A percentile compares a stretch with the other conserved stretches of the same genome.
phyloP scores from a whole-genome alignment of 2,888 invertebrate genomes.

The Ochlodes sylvanus region DNA sequence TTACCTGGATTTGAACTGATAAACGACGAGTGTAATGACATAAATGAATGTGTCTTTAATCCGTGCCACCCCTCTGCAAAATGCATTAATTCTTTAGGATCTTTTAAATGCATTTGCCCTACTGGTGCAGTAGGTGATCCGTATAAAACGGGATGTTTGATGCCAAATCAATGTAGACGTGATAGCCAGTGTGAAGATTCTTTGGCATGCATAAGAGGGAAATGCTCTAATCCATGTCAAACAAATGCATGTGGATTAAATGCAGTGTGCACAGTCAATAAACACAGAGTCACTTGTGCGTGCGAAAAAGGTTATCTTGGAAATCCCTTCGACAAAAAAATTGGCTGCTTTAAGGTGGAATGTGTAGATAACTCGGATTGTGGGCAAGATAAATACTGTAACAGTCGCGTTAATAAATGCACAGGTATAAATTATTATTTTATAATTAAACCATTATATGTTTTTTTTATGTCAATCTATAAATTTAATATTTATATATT shows the following conservation, averaged over 20 bases:
- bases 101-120: slow-evolving; percentile 92
- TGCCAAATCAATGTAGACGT: slow-evolving; percentile 90
- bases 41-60: slow-evolving; percentile 91
- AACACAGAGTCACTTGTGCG: slow-evolving; percentile 89
- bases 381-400: slow-evolving; percentile 90
- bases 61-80: slow-evolving; percentile 93
- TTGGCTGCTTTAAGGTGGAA: slow-evolving; percentile 96
- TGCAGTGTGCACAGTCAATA: slow-evolving; percentile 89
- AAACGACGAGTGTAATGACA: slow-evolving; percentile 91
- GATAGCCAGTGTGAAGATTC: slow-evolving; percentile 91
- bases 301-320: slow-evolving; percentile 94
- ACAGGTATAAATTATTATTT: slow-evolving; percentile 82
- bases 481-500: slow-evolving; percentile 24
- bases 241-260: slow-evolving; percentile 89
- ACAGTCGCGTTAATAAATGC: slow-evolving; percentile 90
- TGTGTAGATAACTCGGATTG: slow-evolving; percentile 92
- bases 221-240: slow-evolving; percentile 93
- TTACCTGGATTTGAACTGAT: slow-evolving; percentile 90
- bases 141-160: slow-evolving; percentile 87
- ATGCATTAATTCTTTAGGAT: slow-evolving; percentile 92
- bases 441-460: not conserved
- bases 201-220: slow-evolving; percentile 90
- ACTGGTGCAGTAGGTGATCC: slow-evolving; percentile 92
- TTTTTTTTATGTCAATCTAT: slow-evolving; percentile 19
- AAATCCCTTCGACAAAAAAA: slow-evolving; percentile 89